Conservation (phyloP, 2,113 vertebrate species). For the Burhinus oedicnemus region DNA sequence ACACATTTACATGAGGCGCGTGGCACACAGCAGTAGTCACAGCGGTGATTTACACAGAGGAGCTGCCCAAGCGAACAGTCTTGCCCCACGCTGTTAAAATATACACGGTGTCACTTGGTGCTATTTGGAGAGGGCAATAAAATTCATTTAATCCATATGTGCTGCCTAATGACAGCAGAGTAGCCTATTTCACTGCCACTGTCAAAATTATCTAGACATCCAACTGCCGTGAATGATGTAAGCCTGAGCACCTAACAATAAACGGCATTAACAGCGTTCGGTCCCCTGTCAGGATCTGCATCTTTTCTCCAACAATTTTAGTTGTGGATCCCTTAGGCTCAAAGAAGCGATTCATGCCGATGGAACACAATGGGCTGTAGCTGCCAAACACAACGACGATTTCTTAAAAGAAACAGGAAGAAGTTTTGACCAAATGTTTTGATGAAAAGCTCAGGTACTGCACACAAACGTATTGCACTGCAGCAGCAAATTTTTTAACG, state of each 20-base stretch:
- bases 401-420: background rate
- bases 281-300: background rate
- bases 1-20: background rate
- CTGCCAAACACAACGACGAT: background rate
- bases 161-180: background rate
- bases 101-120: accelerated
- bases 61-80: background rate
- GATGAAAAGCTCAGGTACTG: background rate
- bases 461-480: background rate
- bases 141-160: background rate
- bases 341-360: background rate
- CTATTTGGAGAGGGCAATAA: background rate
- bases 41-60: background rate
- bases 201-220: background rate
- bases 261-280: accelerated
- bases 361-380: background rate
- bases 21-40: background rate
- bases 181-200: background rate
- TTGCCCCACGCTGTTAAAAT: background rate
- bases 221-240: background rate
- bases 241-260: background rate
- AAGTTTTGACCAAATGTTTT: background rate
- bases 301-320: background rate
- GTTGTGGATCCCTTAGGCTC: background rate
- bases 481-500: background rate